A percentile compares a stretch with the other conserved stretches of the same genome.
Evolutionary conservation across 2,113 vertebrate genomes (phyloP).

Genomic region (Atherinomorus stipes): DNA sequence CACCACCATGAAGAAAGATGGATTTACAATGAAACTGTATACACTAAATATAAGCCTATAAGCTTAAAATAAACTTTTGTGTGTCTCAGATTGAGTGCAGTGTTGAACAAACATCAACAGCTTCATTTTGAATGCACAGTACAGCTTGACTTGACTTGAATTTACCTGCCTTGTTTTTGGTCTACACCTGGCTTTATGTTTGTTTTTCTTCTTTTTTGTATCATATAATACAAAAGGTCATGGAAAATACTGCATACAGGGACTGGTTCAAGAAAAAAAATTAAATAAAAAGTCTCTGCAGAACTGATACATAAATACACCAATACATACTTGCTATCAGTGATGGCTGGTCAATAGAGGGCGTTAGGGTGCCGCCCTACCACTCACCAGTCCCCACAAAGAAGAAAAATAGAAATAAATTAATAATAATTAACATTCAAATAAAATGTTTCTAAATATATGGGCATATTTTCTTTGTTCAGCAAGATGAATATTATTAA

Average conservation of each 20-base stretch:
- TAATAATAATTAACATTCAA: too few species aligned
- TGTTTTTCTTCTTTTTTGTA: too few species aligned
- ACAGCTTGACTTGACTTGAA: not conserved
- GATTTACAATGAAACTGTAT: conserved; percentile 25
- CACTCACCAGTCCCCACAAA: too few species aligned
- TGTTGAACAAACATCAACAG: conserved; percentile 2
- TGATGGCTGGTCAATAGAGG: too few species aligned
- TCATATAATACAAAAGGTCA: not conserved
- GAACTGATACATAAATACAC: not conserved
- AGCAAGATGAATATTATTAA: too few species aligned
- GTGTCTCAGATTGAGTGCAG: not conserved
- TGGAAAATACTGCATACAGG: not conserved
- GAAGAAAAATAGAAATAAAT: too few species aligned
- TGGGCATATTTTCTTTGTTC: too few species aligned
- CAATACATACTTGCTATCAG: too few species aligned
- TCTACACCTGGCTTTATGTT: too few species aligned
- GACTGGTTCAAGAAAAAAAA: not conserved
- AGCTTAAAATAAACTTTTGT: conserved; percentile 9
- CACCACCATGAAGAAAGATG: conserved; percentile 19
- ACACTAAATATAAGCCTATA: not conserved
- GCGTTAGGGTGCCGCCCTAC: too few species aligned
- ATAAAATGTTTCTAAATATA: too few species aligned
- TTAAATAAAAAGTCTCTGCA: not conserved
- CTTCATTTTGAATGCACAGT: not conserved
- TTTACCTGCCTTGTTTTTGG: not conserved